A percentile compares a stretch with the other conserved stretches of the same genome.
Conservation (phyloP, 2,888 invertebrate species). For the Augochlorella aurata region DNA sequence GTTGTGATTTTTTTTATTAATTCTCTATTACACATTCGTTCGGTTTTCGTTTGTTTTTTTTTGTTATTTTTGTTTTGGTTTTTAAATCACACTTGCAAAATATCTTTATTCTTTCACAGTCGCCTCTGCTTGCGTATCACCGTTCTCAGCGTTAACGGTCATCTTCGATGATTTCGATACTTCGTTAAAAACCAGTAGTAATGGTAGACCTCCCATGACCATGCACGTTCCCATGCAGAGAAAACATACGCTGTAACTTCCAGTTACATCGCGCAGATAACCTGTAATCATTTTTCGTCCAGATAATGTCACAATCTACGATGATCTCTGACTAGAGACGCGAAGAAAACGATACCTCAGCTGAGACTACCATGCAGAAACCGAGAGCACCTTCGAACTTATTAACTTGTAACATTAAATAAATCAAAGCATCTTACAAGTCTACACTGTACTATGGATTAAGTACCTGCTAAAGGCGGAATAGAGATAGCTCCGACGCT, state of each 20-base stretch:
- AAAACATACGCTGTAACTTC: constrained; percentile 88
- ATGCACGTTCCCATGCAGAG: constrained; percentile 90
- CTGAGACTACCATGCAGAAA: constrained; percentile 20
- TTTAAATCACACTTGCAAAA: constrained; percentile 69
- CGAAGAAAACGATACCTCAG: constrained; percentile 27
- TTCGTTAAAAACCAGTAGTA: constrained; percentile 82
- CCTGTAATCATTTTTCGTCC: constrained; percentile 80
- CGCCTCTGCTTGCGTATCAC: constrained; percentile 63
- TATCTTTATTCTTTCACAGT: constrained; percentile 68
- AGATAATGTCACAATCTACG: neutral
- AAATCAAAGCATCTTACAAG: neutral
- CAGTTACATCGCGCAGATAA: constrained; percentile 86
- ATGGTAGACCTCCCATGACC: constrained; percentile 87
- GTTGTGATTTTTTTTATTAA: constrained; percentile 65
- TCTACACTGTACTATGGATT: constrained; percentile 13
- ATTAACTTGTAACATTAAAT: constrained; percentile 27
- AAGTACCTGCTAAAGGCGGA: constrained; percentile 87
- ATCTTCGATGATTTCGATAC: constrained; percentile 71
- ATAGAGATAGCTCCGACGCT: constrained; percentile 89
- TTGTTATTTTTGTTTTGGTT: constrained; percentile 19
- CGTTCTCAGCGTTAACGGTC: constrained; percentile 66
- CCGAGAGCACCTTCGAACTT: constrained; percentile 13
- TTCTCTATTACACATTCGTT: constrained; percentile 69
- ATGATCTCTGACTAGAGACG: neutral
- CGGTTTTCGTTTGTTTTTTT: constrained; percentile 22